Evolutionary conservation across 2,113 vertebrate genomes (phyloP).

Genomic region (Rhinolophus sinicus): DNA sequence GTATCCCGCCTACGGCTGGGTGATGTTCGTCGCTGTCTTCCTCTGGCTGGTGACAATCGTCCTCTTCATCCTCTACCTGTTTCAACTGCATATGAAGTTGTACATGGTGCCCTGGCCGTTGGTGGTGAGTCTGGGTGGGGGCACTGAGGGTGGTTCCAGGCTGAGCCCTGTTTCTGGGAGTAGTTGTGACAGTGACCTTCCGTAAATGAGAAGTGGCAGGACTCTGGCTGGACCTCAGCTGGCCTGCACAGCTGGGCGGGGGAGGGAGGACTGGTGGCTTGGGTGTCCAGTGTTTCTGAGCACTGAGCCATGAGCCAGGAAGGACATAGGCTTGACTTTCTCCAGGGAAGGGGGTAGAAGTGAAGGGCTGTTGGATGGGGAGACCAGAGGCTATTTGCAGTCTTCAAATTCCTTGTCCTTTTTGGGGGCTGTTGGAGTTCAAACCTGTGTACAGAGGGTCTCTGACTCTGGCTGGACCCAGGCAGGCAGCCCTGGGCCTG

Average conservation of each 20-base stretch:
- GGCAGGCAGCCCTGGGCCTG: neutral
- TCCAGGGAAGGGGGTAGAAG: neutral
- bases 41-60: slow-evolving; percentile 92
- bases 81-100: slow-evolving; percentile 84
- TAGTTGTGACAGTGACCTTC: neutral
- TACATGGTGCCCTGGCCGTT: slow-evolving; percentile 90
- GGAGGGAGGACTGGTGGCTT: too few relatives aligned
- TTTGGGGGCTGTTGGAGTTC: neutral
- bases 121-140: slow-evolving; percentile 83
- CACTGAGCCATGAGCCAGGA: neutral
- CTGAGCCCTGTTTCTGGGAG: neutral
- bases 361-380: neutral
- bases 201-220: neutral
- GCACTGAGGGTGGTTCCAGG: neutral
- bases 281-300: neutral
- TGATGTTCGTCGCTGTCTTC: slow-evolving; percentile 94
- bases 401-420: neutral
- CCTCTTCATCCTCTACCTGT: slow-evolving; percentile 88
- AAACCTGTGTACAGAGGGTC: neutral
- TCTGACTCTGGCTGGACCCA: neutral
- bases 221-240: neutral
- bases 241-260: neutral
- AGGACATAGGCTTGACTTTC: neutral
- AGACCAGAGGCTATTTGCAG: neutral
- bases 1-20: slow-evolving; percentile 89